Evolutionary conservation across 2,888 invertebrate species (phyloP).

Genomic region (Catocala nupta): DNA sequence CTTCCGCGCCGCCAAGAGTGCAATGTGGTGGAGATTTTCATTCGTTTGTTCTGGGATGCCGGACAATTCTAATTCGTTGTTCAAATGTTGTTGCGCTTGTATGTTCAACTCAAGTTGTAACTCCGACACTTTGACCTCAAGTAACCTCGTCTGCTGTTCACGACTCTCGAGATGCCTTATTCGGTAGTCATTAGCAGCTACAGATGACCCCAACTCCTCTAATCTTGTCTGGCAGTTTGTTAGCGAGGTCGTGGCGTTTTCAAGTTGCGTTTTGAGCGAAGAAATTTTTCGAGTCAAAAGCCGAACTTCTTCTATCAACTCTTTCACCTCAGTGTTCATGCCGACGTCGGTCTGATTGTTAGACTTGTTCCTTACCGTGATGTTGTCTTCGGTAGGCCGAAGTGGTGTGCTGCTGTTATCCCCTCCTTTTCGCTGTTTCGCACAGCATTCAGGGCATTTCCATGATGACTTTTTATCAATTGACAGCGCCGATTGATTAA

Average conservation of each 20-base stretch:
- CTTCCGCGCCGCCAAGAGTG: conserved; percentile 23
- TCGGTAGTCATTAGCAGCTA: background rate
- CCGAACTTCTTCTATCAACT: background rate
- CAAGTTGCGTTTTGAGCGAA: background rate
- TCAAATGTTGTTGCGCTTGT: conserved; percentile 25
- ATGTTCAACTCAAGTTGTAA: conserved; percentile 22
- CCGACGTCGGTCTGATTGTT: too few species aligned
- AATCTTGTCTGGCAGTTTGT: background rate
- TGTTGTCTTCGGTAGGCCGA: background rate
- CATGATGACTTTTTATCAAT: background rate
- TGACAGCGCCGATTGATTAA: too few species aligned
- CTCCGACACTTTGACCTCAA: conserved; percentile 1
- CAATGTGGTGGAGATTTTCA: conserved; percentile 37
- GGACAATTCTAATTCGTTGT: conserved; percentile 37
- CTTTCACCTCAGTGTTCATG: background rate
- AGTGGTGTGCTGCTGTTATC: background rate
- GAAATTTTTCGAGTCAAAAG: background rate
- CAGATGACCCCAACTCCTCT: background rate
- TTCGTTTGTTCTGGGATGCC: conserved; percentile 28
- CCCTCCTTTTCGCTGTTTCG: background rate
- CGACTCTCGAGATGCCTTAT: background rate
- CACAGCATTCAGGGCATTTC: background rate
- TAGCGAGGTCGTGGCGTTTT: background rate
- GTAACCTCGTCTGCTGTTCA: background rate
- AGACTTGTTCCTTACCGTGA: background rate